A percentile compares a stretch with the other conserved stretches of the same genome.
phyloP scores from a whole-genome alignment of 2,113 vertebrate genomes.

The Gambusia affinis region DNA sequence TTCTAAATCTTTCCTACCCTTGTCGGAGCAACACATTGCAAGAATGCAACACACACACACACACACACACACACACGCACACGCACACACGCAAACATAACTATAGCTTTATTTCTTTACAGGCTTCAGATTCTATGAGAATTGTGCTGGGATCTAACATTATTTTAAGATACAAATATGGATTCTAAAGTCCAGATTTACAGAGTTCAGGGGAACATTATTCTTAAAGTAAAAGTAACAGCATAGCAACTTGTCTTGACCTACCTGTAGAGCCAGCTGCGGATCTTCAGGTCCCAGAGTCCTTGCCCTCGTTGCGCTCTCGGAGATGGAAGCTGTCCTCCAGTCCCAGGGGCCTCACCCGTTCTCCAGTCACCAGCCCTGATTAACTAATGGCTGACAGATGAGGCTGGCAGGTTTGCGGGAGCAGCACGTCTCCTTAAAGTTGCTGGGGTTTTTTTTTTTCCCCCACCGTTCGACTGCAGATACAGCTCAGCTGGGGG shows the following conservation, averaged over 20 bases:
- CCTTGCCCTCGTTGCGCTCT: slow-evolving; percentile 54
- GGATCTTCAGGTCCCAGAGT: slow-evolving; percentile 44
- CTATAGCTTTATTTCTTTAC: background rate
- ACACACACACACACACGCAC: background rate
- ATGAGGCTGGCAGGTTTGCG: slow-evolving; percentile 60
- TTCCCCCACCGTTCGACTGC: slow-evolving; percentile 53
- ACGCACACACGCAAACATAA: background rate
- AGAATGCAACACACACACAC: background rate
- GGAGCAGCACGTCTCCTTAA: slow-evolving; percentile 49
- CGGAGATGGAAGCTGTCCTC: slow-evolving; percentile 48
- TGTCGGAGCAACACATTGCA: background rate
- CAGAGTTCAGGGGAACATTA: background rate
- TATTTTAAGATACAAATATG: background rate
- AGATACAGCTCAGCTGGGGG: slow-evolving; percentile 56
- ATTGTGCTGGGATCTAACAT: background rate
- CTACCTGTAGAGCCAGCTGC: slow-evolving; percentile 70
- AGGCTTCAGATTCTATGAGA: background rate
- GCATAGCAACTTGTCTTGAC: slow-evolving; percentile 13
- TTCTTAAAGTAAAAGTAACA: background rate
- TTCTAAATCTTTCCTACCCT: background rate
- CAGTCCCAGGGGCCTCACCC: slow-evolving; percentile 39
- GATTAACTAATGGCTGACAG: slow-evolving; percentile 66
- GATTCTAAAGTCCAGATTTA: background rate
- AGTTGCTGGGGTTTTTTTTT: background rate
- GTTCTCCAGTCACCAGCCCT: slow-evolving; percentile 54